Percentiles rank a stretch among this genome's conserved stretches.
phyloP scores from a whole-genome alignment of 2,797 vertebrate species.

The Coregonus suidteri region DNA sequence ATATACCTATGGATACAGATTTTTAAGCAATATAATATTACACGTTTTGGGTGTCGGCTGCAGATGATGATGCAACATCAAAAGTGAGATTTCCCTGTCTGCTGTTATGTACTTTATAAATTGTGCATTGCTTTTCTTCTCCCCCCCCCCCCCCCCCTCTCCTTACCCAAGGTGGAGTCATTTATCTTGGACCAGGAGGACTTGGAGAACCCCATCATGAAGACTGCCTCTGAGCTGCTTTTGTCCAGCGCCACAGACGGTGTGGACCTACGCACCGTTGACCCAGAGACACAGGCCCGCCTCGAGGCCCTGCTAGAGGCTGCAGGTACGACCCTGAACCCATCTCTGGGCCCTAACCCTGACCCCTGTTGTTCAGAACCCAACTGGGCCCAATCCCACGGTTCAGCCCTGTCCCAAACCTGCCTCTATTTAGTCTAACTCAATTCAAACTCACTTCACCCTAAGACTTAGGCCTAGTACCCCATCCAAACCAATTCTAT shows the following conservation, averaged over 20 bases:
- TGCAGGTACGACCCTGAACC: slow-evolving; percentile 78
- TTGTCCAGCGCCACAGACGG: slow-evolving; percentile 94
- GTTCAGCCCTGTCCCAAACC: background rate
- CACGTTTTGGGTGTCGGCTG: background rate
- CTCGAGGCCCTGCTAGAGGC: slow-evolving; percentile 97
- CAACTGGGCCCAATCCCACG: no score
- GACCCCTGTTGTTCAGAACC: background rate
- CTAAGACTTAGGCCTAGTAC: no score
- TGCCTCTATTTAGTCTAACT: no score
- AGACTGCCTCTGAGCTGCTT: slow-evolving; percentile 97
- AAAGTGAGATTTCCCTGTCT: background rate
- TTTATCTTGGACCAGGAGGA: slow-evolving; percentile 99
- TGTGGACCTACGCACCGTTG: slow-evolving; percentile 94
- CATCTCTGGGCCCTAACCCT: slow-evolving; percentile 17
- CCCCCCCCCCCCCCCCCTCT: background rate
- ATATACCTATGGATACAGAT: background rate
- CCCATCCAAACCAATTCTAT: no score
- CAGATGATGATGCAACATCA: background rate
- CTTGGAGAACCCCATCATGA: slow-evolving; percentile 98
- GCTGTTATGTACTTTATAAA: background rate
- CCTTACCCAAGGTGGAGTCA: slow-evolving; percentile 87
- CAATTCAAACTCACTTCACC: background rate
- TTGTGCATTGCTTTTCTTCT: background rate
- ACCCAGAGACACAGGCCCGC: slow-evolving; percentile 97
- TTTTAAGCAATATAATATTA: background rate